phyloP scores from a whole-genome alignment of 2,888 invertebrate species.

The Drosophila stalkeri region DNA sequence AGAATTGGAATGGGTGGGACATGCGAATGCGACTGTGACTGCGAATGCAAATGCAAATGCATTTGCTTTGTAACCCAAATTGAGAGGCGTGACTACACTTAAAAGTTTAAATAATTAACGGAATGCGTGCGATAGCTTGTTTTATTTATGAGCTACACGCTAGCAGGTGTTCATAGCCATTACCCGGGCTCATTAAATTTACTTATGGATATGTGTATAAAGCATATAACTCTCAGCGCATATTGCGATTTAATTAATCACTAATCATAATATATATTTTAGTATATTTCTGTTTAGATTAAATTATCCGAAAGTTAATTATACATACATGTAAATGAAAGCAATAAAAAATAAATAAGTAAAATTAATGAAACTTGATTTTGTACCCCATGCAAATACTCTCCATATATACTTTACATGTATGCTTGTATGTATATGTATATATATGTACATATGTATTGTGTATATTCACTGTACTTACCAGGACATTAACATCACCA shows the following conservation, averaged over 20 bases:
- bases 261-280: no score
- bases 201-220: not conserved
- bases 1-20: constrained; percentile 23
- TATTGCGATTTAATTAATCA: not conserved
- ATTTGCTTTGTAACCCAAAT: constrained; percentile 51
- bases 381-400: not conserved
- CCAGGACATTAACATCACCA: constrained; percentile 74
- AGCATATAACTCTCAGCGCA: not conserved
- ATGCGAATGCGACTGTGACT: constrained; percentile 6
- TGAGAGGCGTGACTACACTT: constrained; percentile 33
- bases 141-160: constrained; percentile 4
- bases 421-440: not conserved
- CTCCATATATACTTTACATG: no score
- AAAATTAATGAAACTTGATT: not conserved
- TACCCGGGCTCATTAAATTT: not conserved
- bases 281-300: no score
- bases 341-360: no score
- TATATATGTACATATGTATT: no score
- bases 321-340: no score
- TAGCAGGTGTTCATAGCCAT: constrained; percentile 1
- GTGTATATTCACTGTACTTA: constrained; percentile 56
- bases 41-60: constrained; percentile 22
- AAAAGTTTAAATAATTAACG: constrained; percentile 40
- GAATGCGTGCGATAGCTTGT: constrained; percentile 15
- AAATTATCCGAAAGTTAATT: no score